Conservation (phyloP, 1,140 invertebrate species). For the Bemisia tabaci region DNA sequence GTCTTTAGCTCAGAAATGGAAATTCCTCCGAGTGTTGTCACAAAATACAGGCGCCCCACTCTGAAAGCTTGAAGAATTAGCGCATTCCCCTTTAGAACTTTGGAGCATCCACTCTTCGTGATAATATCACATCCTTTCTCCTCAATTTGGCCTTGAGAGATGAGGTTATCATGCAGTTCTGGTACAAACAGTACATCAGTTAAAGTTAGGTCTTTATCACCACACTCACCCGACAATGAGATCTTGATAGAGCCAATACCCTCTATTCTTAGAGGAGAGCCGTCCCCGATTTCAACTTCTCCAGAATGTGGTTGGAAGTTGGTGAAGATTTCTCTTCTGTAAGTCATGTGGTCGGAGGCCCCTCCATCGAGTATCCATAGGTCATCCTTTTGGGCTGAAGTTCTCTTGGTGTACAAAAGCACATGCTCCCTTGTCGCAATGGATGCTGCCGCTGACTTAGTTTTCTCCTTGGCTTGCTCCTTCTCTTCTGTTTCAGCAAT, state of each 20-base stretch:
- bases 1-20: not conserved
- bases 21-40: not conserved
- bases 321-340: not conserved
- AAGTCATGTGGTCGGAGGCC: not conserved
- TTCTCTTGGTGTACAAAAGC: not conserved
- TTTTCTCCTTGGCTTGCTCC: not conserved
- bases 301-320: not conserved
- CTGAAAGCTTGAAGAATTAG: too few relatives aligned
- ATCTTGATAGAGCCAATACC: not conserved
- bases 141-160: slow-evolving; percentile 1
- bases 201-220: not conserved
- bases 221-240: not conserved
- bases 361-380: not conserved
- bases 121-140: too few relatives aligned
- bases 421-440: not conserved
- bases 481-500: too few relatives aligned
- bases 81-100: too few relatives aligned
- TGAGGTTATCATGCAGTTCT: slow-evolving; percentile 4
- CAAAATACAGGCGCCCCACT: too few relatives aligned
- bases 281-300: not conserved
- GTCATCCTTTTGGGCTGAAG: not conserved
- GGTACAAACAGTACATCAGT: slow-evolving; percentile 1
- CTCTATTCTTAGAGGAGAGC: not conserved
- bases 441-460: not conserved
- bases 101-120: too few relatives aligned